Evolutionary conservation across 1,140 invertebrate genomes (phyloP), one percentile per base, ranked within the genome.

Genomic region (Bombus fervidus): DNA sequence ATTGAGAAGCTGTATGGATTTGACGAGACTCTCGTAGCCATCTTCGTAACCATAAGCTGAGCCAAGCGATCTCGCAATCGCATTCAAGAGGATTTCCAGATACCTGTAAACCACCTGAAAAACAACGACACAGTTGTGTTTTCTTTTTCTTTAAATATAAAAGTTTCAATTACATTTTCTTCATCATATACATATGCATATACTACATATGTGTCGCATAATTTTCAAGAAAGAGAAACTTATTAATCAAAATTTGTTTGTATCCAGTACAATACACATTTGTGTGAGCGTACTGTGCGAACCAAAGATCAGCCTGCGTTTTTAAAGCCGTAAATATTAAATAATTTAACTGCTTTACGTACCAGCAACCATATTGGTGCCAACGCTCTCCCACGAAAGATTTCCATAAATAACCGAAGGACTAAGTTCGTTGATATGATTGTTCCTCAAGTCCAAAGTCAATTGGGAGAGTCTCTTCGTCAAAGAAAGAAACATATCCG

Each of bases 11-110:
- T 28, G 96, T 96, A 90, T 97, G 97, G 41, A 97, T 96, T 90
- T 97, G 96, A n/a, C 97, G 95, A 18, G 96, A 97, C 92, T 98
- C 98, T 18, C 97, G 95, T 9, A 97, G 95, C 98, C 98, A 98
- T 53, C 98, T 96, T 31, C 98, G 95, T 73, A 98, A 95, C 98
- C 98, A 99, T 72, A 98, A 96, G 2, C 98, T 98, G 43, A 98
- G 96, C 98, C 98, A 98, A 10, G 98, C 97, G 62, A 98, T 95
- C 75, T 98, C 97, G 92, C 98, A 99, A 88, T 98, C 98, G 91
- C 98, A 99, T 31, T 96, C 96, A 92, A 98, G 96, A 0, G 98
- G 98, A 95, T 98, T 98, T 66, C 97, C 97, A 13, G 97, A 96
- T 84, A 98, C 96, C 47, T 97, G 96, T 71, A 99, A 94, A 25